Percentiles rank a stretch among this genome's conserved stretches.
phyloP scores from a whole-genome alignment of 2,888 invertebrate species.

The Teinopalpus imperialis region DNA sequence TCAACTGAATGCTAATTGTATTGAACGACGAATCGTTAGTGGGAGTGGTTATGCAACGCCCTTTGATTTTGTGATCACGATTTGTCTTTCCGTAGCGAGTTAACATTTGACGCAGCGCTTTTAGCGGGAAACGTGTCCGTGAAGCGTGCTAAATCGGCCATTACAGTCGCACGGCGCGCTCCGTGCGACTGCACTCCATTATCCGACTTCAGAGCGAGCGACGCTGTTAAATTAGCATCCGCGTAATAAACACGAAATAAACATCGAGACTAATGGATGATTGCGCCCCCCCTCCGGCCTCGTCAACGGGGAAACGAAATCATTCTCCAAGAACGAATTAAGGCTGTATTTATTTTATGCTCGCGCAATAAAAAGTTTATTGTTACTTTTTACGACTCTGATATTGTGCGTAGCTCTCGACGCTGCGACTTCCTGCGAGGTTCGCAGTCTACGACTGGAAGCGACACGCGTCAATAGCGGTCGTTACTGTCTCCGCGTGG shows the following conservation, averaged over 20 bases:
- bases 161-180: slow-evolving; percentile 38
- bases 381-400: slow-evolving; percentile 62
- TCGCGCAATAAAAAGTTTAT: slow-evolving; percentile 62
- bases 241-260: slow-evolving; percentile 69
- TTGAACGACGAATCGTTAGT: neutral
- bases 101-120: slow-evolving; percentile 37
- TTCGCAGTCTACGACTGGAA: slow-evolving; percentile 9
- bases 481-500: too few relatives aligned
- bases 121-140: slow-evolving; percentile 39
- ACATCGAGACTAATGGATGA: slow-evolving; percentile 75
- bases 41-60: slow-evolving; percentile 6
- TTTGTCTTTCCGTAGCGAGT: neutral
- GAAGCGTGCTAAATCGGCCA: slow-evolving; percentile 39
- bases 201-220: slow-evolving; percentile 49
- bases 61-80: slow-evolving; percentile 8
- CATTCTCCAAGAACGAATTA: slow-evolving; percentile 46
- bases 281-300: slow-evolving; percentile 39
- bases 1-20: too few relatives aligned
- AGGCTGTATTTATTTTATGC: slow-evolving; percentile 64
- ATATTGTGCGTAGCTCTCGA: slow-evolving; percentile 50
- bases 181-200: slow-evolving; percentile 45
- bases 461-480: too few relatives aligned
- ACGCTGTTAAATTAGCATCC: slow-evolving; percentile 60
- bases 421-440: slow-evolving; percentile 24
- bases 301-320: slow-evolving; percentile 41